Percentiles rank a stretch among this genome's conserved stretches.
phyloP scores from a whole-genome alignment of 1,140 invertebrate species.

The Brachionus plicatilis region DNA sequence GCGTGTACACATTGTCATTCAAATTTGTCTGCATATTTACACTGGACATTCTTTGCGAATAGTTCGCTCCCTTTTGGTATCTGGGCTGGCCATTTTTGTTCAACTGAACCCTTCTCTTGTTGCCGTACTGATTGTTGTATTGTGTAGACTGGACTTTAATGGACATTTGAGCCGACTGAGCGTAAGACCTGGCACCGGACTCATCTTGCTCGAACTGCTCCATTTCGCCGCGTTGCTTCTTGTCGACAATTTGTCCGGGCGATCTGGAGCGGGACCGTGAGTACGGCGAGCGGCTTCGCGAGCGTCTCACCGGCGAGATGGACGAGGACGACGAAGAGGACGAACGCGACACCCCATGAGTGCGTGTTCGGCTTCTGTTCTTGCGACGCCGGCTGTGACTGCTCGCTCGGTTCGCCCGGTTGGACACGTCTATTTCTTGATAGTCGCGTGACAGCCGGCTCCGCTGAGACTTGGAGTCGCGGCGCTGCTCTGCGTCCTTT shows the following conservation, averaged over 20 bases:
- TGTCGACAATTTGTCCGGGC: background rate
- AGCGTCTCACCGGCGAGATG: background rate
- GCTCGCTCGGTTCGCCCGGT: background rate
- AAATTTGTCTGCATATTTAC: conserved; percentile 9
- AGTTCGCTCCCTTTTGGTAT: background rate
- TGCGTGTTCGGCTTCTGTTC: background rate
- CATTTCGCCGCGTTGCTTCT: background rate
- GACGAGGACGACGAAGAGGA: conserved; percentile 32
- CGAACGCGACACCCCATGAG: background rate
- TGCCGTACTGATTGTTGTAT: background rate
- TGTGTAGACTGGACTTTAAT: background rate
- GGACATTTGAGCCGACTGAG: background rate
- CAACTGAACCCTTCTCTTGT: background rate
- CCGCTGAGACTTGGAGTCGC: background rate
- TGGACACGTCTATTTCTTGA: conserved; percentile 38
- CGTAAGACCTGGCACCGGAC: too few relatives aligned
- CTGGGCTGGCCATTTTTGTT: conserved; percentile 8
- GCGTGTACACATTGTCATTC: conserved; percentile 1
- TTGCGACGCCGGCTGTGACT: conserved; percentile 14
- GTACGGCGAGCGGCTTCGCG: background rate
- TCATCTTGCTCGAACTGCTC: background rate
- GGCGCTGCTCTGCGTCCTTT: background rate
- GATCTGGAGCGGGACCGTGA: background rate
- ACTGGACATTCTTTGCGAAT: background rate
- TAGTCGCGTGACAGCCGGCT: conserved; percentile 26